Evolutionary conservation across 2,113 vertebrate genomes (phyloP).

Genomic region (Reinhardtius hippoglossoides): DNA sequence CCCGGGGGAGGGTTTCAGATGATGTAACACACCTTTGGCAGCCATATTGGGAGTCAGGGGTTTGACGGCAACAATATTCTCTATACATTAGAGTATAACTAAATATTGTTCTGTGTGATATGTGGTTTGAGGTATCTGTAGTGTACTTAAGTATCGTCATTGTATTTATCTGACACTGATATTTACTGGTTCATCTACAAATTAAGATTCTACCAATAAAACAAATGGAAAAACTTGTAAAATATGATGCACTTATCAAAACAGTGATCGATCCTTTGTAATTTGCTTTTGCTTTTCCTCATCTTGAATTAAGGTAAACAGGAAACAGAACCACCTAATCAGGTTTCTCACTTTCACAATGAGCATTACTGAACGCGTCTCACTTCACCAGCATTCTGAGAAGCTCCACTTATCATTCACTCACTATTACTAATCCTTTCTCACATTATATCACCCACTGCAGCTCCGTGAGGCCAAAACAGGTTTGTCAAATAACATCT

Average conservation of each 20-base stretch:
- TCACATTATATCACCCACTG: not conserved
- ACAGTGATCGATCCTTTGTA: too few relatives aligned
- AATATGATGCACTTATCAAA: too few relatives aligned
- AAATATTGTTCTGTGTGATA: not conserved
- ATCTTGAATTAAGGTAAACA: not conserved
- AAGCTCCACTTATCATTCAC: not conserved
- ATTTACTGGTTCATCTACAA: too few relatives aligned
- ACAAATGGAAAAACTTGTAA: too few relatives aligned
- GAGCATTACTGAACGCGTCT: not conserved
- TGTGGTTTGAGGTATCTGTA: not conserved
- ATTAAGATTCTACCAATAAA: too few relatives aligned
- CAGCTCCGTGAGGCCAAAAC: not conserved
- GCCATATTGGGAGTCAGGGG: not conserved
- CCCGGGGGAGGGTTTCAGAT: constrained; percentile 9
- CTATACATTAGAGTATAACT: not conserved
- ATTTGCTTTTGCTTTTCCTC: too few relatives aligned
- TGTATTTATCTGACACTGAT: not conserved
- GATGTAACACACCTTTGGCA: constrained; percentile 8
- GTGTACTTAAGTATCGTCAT: not conserved
- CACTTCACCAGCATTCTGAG: not conserved
- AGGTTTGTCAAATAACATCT: not conserved
- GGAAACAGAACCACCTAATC: not conserved
- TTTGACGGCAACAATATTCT: not conserved
- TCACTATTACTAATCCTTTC: not conserved
- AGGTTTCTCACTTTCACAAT: not conserved